Percentiles rank a stretch among this genome's conserved stretches.
phyloP scores from a whole-genome alignment of 2,113 vertebrate genomes.

The Geococcyx californianus region DNA sequence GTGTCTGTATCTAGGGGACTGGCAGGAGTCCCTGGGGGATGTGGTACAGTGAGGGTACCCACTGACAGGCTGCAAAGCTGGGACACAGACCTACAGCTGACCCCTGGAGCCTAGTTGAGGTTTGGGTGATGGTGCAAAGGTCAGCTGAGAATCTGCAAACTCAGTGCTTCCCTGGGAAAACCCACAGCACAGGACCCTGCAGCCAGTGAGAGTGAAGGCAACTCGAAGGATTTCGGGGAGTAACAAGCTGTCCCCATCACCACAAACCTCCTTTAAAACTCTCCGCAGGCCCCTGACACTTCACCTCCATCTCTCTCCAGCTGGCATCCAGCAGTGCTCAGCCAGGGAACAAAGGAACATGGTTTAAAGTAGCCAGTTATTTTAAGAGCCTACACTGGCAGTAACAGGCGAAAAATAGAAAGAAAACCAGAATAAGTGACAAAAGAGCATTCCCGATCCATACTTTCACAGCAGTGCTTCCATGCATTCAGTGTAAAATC shows the following conservation, averaged over 20 bases:
- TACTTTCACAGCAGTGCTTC: not conserved
- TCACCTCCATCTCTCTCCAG: conserved; percentile 1
- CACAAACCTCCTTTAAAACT: not conserved
- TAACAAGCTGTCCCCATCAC: not conserved
- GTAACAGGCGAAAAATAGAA: conserved; percentile 43
- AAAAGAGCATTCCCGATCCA: not conserved
- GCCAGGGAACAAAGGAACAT: not conserved
- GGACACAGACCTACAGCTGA: rapidly evolving
- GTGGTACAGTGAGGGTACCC: rapidly evolving
- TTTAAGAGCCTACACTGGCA: conserved; percentile 43
- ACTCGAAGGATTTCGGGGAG: rapidly evolving
- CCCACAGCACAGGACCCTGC: not conserved
- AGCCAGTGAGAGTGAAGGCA: not conserved
- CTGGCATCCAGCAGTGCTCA: not conserved
- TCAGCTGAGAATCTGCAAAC: not conserved
- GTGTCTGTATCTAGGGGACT: rapidly evolving
- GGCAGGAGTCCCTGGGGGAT: not conserved
- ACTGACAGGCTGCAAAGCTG: not conserved
- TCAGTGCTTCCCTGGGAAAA: not conserved
- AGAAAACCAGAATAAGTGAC: conserved; percentile 28
- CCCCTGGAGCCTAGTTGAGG: not conserved
- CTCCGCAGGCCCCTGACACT: not conserved
- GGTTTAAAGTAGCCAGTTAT: conserved; percentile 51
- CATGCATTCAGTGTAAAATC: not conserved
- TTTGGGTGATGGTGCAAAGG: not conserved